These are phyloP conservation scores for Poecile atricapillus DNA, from an alignment of 2,113 vertebrate species.

Conservation along the genomic window DNA sequence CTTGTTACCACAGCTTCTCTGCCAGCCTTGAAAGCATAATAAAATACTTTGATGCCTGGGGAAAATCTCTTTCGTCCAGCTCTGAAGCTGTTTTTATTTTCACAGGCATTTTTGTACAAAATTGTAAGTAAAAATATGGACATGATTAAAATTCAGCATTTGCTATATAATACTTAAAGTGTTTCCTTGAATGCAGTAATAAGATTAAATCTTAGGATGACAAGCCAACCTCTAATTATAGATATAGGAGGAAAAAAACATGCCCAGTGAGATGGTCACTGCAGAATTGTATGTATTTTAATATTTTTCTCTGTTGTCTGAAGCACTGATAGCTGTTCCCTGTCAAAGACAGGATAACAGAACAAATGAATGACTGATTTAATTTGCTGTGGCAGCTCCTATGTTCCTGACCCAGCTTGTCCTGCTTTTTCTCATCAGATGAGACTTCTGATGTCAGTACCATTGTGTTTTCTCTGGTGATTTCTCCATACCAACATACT, in stretches of 20 bases:
- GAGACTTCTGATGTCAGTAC: neutral
- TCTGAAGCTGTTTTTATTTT: neutral
- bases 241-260: neutral
- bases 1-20: neutral
- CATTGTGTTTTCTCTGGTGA: neutral
- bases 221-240: neutral
- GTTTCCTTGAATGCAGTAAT: neutral
- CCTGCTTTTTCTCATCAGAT: neutral
- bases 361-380: slow-evolving; percentile 2
- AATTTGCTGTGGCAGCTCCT: neutral
- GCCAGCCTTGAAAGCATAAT: neutral
- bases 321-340: neutral
- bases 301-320: neutral
- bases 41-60: neutral
- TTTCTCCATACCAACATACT: neutral
- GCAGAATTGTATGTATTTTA: neutral
- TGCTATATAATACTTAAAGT: neutral
- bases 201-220: neutral
- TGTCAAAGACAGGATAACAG: neutral
- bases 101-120: neutral
- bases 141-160: neutral
- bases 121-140: neutral
- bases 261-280: neutral
- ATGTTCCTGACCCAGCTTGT: neutral
- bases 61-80: neutral